Conservation (phyloP, 2,113 vertebrate genomes). For the Motacilla alba region DNA sequence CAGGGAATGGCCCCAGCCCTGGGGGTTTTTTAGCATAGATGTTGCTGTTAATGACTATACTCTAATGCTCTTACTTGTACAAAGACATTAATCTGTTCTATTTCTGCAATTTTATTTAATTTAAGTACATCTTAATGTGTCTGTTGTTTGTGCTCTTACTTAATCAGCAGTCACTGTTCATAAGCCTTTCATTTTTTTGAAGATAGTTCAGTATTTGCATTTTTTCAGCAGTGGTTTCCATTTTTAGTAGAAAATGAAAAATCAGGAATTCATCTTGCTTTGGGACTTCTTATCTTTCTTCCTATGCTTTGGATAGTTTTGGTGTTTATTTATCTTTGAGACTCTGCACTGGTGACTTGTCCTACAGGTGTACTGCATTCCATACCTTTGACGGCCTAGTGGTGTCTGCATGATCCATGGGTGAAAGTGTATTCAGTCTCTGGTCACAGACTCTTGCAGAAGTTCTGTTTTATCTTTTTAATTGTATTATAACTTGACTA, state of each 20-base stretch:
- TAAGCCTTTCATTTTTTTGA: background rate
- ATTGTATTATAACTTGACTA: background rate
- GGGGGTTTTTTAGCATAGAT: fast-evolving
- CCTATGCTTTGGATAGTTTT: background rate
- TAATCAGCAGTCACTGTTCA: background rate
- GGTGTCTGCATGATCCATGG: background rate
- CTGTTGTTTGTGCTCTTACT: background rate
- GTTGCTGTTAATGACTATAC: background rate
- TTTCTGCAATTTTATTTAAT: background rate
- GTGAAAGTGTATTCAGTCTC: background rate
- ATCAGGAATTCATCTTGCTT: background rate
- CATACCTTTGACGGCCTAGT: background rate
- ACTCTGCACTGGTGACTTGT: background rate
- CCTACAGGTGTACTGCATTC: background rate
- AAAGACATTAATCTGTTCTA: background rate
- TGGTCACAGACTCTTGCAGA: background rate
- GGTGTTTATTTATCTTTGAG: background rate
- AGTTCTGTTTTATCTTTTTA: background rate
- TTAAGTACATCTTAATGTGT: background rate
- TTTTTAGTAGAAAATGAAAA: background rate
- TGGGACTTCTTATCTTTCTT: background rate
- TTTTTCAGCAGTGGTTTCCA: background rate
- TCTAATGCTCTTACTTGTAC: background rate
- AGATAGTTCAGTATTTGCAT: background rate
- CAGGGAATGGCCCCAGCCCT: background rate